Conservation (phyloP, 2,113 vertebrate species). For the Seriola aureovittata region DNA sequence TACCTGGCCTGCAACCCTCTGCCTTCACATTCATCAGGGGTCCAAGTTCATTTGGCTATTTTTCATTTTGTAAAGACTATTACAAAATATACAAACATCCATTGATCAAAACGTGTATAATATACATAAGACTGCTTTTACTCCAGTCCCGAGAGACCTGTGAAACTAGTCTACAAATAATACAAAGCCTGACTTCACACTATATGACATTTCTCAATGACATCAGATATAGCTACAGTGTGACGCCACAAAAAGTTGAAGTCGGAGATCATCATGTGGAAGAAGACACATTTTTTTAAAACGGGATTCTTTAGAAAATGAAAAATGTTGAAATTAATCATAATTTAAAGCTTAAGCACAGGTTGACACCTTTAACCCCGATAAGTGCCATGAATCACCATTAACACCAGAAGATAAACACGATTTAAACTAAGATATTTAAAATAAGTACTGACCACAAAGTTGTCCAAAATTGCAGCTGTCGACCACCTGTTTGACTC, state of each 20-base stretch:
- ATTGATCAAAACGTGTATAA: background rate
- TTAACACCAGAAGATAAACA: conserved; percentile 5
- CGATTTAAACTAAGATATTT: too few species aligned
- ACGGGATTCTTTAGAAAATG: background rate
- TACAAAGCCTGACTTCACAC: background rate
- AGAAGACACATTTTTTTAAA: background rate
- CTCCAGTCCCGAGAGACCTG: too few species aligned
- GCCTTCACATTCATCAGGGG: background rate
- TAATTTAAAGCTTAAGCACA: background rate
- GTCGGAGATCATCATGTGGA: background rate
- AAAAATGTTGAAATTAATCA: background rate
- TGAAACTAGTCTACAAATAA: background rate
- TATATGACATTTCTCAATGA: background rate
- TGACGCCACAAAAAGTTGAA: background rate
- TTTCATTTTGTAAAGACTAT: background rate
- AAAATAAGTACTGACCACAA: too few species aligned
- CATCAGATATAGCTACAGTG: background rate
- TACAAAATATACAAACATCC: background rate
- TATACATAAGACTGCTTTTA: background rate
- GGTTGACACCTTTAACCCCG: too few species aligned
- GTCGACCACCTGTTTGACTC: conserved; percentile 23
- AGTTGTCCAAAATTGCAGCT: too few species aligned
- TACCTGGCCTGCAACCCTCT: background rate
- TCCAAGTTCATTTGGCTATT: background rate
- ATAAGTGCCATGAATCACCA: background rate